These are phyloP conservation scores for Volucella inflata DNA, from an alignment of 2,888 invertebrate genomes.

Conservation along the genomic window DNA sequence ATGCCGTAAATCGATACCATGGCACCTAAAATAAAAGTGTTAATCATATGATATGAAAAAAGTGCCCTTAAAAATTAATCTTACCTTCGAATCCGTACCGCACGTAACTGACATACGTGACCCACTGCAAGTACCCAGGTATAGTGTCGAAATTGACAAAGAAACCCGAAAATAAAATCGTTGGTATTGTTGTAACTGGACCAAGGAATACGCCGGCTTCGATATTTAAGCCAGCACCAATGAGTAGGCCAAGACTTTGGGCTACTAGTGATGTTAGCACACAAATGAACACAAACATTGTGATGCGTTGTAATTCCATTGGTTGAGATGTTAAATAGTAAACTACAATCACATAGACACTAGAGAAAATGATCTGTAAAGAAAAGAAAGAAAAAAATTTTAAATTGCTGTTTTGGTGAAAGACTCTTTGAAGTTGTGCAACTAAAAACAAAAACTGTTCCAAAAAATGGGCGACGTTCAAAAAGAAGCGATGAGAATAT, in stretches of 20 bases:
- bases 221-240: conserved; percentile 95
- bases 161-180: conserved; percentile 96
- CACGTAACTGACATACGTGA: conserved; percentile 95
- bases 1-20: conserved; percentile 96
- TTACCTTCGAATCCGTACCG: conserved; percentile 94
- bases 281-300: conserved; percentile 83
- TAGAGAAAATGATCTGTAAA: conserved; percentile 92
- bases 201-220: conserved; percentile 92
- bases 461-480: no score
- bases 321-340: conserved; percentile 98
- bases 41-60: neutral
- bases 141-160: conserved; percentile 96
- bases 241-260: conserved; percentile 95
- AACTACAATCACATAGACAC: conserved; percentile 94
- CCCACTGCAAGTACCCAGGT: conserved; percentile 94
- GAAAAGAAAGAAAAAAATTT: conserved; percentile 41
- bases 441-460: no score
- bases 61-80: neutral
- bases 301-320: conserved; percentile 90
- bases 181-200: conserved; percentile 95
- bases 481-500: no score
- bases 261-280: conserved; percentile 95
- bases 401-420: neutral
- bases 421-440: no score
- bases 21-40: conserved; percentile 84